Evolutionary conservation across 2,797 vertebrate genomes (phyloP).

Genomic region (Chloroceryle inda): DNA sequence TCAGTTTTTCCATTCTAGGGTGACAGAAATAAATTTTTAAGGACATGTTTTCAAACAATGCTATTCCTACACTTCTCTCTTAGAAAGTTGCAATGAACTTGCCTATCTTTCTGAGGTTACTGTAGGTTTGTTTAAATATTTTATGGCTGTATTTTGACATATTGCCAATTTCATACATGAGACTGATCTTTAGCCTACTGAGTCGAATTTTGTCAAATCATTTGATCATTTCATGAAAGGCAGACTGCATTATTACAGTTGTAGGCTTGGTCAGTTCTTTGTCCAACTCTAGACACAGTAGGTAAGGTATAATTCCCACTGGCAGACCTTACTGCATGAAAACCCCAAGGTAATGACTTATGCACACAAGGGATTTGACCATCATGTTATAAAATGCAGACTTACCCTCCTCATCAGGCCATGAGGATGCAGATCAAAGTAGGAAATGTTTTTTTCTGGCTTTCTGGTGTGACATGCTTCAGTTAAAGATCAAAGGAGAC

Average conservation of each 20-base stretch:
- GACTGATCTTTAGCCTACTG: neutral
- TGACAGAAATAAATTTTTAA: neutral
- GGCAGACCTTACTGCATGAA: neutral
- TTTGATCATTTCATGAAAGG: neutral
- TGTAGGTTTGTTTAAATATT: neutral
- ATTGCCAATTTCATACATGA: neutral
- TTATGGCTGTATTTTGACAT: neutral
- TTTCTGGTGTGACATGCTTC: neutral
- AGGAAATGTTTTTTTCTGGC: neutral
- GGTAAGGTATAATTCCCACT: neutral
- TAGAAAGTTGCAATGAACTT: neutral
- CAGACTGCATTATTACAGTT: neutral
- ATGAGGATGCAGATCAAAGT: constrained; percentile 16
- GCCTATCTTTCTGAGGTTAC: neutral
- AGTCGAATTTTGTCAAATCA: neutral
- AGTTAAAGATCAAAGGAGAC: constrained; percentile 41
- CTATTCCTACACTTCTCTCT: neutral
- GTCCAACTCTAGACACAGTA: neutral
- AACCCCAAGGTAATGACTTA: neutral
- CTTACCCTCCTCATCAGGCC: neutral
- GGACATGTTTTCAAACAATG: neutral
- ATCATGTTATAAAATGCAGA: neutral
- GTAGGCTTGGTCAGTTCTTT: neutral
- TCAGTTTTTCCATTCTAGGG: neutral
- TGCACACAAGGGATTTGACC: neutral